Conservation (phyloP, 2,113 vertebrate species). For the Oplegnathus fasciatus region DNA sequence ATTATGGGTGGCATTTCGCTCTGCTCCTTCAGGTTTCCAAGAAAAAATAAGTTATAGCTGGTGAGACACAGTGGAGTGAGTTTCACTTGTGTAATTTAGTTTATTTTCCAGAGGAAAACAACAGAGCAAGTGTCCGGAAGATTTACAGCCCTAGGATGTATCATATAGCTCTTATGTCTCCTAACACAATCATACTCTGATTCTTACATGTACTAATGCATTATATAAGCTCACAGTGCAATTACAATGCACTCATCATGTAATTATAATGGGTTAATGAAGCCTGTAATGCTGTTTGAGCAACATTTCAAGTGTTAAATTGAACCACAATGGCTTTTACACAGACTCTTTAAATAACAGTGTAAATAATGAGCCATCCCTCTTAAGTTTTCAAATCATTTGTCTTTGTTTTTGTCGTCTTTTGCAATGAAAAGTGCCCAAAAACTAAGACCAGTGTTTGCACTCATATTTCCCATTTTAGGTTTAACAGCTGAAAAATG, state of each 20-base stretch:
- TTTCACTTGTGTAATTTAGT: conserved; percentile 44
- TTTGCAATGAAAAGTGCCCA: background rate
- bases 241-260: conserved; percentile 58
- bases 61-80: conserved; percentile 14
- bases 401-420: conserved; percentile 30
- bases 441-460: background rate
- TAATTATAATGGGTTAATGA: conserved; percentile 72
- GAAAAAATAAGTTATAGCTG: conserved; percentile 10
- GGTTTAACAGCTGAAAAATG: background rate
- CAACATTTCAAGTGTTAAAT: conserved; percentile 67
- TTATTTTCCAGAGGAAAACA: conserved; percentile 34
- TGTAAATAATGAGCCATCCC: conserved; percentile 28
- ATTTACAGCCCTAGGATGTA: background rate
- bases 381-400: background rate
- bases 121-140: conserved; percentile 12
- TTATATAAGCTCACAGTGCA: conserved; percentile 41
- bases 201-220: conserved; percentile 30
- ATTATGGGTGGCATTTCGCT: conserved; percentile 58
- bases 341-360: conserved; percentile 29
- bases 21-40: conserved; percentile 14
- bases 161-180: background rate
- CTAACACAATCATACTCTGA: background rate
- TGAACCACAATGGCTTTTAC: conserved; percentile 45
- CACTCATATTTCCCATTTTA: background rate
- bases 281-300: conserved; percentile 71